Base-by-base conservation (phyloP, 2,888 invertebrate genomes). In the Sphaerophoria rueppellii region DNA sequence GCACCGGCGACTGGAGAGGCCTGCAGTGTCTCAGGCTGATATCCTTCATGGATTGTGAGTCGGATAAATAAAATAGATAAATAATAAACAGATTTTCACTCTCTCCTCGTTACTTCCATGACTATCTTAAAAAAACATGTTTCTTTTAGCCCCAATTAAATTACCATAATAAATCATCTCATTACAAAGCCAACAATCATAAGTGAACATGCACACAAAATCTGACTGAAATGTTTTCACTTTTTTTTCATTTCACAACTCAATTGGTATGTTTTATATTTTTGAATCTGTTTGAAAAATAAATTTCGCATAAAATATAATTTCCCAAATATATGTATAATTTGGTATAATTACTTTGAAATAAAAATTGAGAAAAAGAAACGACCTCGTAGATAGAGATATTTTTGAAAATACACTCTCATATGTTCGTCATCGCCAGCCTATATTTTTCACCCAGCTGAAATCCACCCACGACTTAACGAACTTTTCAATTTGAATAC, bases 391-490 rank as follows among this genome's bases (percentile, higher is more conserved):
- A 54, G 32, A 40, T 40, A n/a, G 24, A 72, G 55, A 80, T 67
- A 72, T 16, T 72, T 60, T 79, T 71, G 46, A 83, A 74, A 67
- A 61, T 60, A 54, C 67, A 43, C 58, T 55, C 63, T 58, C 70
- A 52, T 57, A 52, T 52, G 58, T 24, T 24, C 43, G 12, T 24
- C 40, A 40, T 9, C 40, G 9, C 9, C 40, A 40, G 40, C 40
- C 40, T 40, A 40, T 43, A 57, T 67, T 54, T 43, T 54, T 61
- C 69, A 80, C 85, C 76, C 80, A 76, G 76, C 81, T 85, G 70
- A 65, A 85, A 58, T 85, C 73, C 81, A 77, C 81, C 85, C 73
- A 81, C 85, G 67, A 63, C 69, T 73, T 58, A 70, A 73, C 70
- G 37, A 80, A 80, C 85, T 81, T 85, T 85, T 73, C 70, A 76